Base-by-base conservation (phyloP, 2,797 vertebrate species). In the Aselliscus stoliczkanus region DNA sequence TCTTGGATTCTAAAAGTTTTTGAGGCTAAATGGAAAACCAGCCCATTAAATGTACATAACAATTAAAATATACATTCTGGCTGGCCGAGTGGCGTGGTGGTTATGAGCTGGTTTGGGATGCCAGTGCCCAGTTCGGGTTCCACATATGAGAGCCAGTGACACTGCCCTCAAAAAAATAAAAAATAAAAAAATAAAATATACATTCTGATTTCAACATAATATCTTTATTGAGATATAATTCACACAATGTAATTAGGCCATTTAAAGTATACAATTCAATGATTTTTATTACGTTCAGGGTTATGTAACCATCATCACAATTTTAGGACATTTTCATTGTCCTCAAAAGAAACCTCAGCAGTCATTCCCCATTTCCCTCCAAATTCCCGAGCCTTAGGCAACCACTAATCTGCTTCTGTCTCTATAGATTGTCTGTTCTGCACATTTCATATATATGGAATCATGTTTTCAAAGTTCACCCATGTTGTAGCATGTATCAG, bases 1-100 rank as follows among this genome's bases (percentile, higher is more conserved):
- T 96, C 67, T 89, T 87, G 76, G 34, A 60, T 60, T 65, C n/a
- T 58, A 88, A 91, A 12, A 27, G 12, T 50, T 80, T 96, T 65
- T 76, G 62, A 87, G 77, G 54, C 54, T 86, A 64, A 82, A 62
- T 54, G 67, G 50, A 65, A 93, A 94, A 64, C 11, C 17, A 65
- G 39, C 5, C n/a, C 13, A 34, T 77, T 65, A 75, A 93, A 82
- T 69, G 31, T 80, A 85, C 34, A 60, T 5, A 90, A 37, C 25
- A 27, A 89, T 62, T 81, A 69, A 81, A 76, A 75, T 52, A 76
- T 37, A 75, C 14, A 62, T n/a, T 67, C 29, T 92, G 39, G n/a
- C n/a, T n/a, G n/a, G n/a, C n/a, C n/a, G n/a, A n/a, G n/a, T n/a
- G n/a, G n/a, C n/a, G n/a, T n/a, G n/a, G n/a, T n/a, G n/a, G n/a